Base-by-base conservation (phyloP, 2,888 invertebrate species). In the Bellardia pandia region DNA sequence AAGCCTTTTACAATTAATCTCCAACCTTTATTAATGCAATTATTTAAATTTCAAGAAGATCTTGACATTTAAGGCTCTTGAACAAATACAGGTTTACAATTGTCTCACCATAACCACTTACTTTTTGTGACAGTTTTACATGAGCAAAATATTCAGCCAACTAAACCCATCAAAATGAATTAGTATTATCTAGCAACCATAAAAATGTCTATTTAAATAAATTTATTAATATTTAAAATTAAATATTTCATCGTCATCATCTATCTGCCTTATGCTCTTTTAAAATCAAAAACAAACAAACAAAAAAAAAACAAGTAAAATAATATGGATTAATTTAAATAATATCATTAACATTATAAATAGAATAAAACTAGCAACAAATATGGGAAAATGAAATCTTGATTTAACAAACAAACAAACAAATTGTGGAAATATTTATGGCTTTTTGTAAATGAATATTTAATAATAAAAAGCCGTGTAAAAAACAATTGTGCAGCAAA, bases 171-270 rank as follows among this genome's bases (percentile, higher is more conserved):
- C 71, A 33, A 53, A 37, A 42, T 80, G 11, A 72, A 53, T 80
- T 80, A 53, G 4, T 16, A n/a, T 60, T 51, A 37, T 13, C 45
- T 23, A 9, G 56, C 42, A 51, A 7, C 13, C 14, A 56, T 58
- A 58, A 82, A 68, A 66, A 58, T 75, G 82, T 62, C 82, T 76
- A 69, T 76, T 76, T 76, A 76, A 69, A 71, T 64, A 66, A 64
- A 74, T 83, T 76, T 76, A 82, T 71, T 45, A 53, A 72, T 56
- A 80, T 66, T 72, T 66, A 23, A 62, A 75, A 60, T 45, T 66
- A 37, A 58, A 33, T 60, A 69, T 37, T 37, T 37, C 37, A 37
- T 37, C 37, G 37, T 37, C 37, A 37, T 37, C 37, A 37, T 37
- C 23, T 23, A 23, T 23, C 37, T 37, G 37, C 37, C 37, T 37